These are phyloP conservation scores for Drosophila rellima DNA, from an alignment of 2,888 invertebrate species.

Conservation along the genomic window DNA sequence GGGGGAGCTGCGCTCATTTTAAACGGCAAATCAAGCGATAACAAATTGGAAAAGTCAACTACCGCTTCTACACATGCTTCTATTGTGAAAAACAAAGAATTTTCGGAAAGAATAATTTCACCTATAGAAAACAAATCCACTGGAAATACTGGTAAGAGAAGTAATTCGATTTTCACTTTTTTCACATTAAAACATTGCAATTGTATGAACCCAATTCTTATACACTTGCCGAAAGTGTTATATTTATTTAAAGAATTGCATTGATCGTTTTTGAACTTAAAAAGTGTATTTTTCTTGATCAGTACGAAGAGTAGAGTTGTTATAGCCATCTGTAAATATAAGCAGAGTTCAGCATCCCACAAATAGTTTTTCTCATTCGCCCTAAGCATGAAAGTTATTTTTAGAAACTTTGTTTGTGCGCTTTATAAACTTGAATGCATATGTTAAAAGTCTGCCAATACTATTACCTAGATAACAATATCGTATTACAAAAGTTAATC, in stretches of 20 bases:
- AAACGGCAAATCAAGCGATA: slow-evolving; percentile 27
- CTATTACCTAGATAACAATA: background rate
- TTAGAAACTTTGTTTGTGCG: slow-evolving; percentile 13
- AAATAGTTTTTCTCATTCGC: slow-evolving; percentile 1
- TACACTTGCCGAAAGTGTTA: background rate
- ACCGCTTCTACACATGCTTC: background rate
- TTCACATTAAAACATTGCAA: background rate
- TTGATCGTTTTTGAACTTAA: background rate
- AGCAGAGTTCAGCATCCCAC: background rate
- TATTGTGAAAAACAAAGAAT: slow-evolving; percentile 28
- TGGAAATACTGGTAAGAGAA: slow-evolving; percentile 36
- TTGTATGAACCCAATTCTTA: background rate
- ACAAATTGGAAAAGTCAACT: slow-evolving; percentile 35
- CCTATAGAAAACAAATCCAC: slow-evolving; percentile 6
- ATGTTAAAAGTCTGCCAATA: background rate
- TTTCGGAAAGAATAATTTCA: slow-evolving; percentile 16
- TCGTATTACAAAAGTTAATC: background rate
- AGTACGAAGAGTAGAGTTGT: background rate
- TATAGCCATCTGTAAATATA: background rate
- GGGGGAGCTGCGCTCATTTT: slow-evolving; percentile 81
- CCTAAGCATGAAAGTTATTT: slow-evolving; percentile 19
- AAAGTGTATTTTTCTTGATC: background rate
- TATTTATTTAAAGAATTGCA: background rate
- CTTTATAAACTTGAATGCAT: background rate
- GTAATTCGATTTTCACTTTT: background rate